Evolutionary conservation across 2,113 vertebrate genomes (phyloP), one percentile per base, ranked within the genome.

Genomic region (Podilymbus podiceps): DNA sequence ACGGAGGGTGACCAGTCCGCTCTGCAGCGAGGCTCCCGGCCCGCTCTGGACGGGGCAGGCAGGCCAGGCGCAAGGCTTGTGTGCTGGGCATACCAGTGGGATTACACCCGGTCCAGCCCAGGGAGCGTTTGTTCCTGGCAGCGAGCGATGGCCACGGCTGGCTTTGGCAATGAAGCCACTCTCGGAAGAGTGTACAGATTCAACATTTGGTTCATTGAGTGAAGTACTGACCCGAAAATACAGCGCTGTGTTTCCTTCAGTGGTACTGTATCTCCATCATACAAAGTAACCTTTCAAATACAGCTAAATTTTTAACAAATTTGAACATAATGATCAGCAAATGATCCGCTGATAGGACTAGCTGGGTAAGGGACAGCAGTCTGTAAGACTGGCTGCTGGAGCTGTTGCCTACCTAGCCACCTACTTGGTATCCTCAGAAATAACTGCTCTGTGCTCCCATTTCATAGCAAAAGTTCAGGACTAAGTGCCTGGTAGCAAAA

Each of bases 1-100:
- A 38, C 21, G 60, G 31, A 46, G 31, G 12, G 35, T 2, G 3
- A 27, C 33, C 49, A 0, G 27, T 1, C 55, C 7, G 30, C 72
- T 31, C 24, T 2, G 27, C 59, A 3, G 0, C 3, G 15, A 6
- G 23, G 40, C 44, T 11, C 42, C 67, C 27, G 4, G 50, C 62
- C 22, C 40, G 6, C 31, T 15, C 10, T 3, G 84, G 42, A 16
- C 72, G 20, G 62, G 25, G 0, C 42, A 5, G 71, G 25, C 76
- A 5, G 71, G 25, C 76, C 52, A 5, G 5, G 3, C 31, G 1
- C 4, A 3, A 27, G 49, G 35, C 60, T 20, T 50, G 69, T 33
- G 1, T 23, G 79, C 75, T 71, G 92, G 71, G 71, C 52, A 11
- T 46, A 1, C 58, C 68, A 11, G 76, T 3, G 55, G 63, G 76